Evolutionary conservation across 2,888 invertebrate species (phyloP).

Genomic region (Trissolcus brochymenae): DNA sequence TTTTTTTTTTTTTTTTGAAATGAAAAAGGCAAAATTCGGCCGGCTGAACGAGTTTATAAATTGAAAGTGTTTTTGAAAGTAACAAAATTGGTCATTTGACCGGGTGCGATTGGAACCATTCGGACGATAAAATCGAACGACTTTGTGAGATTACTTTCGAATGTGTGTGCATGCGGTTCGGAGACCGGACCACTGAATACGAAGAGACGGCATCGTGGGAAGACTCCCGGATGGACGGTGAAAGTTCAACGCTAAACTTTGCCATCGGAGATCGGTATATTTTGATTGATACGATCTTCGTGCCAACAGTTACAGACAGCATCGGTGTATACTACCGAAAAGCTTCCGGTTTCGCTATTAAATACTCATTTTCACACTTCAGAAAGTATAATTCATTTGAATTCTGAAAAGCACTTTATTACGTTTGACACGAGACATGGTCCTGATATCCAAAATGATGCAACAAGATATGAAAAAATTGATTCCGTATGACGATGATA

Average conservation of each 20-base stretch:
- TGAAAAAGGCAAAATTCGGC: too few relatives aligned
- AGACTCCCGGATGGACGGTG: conserved; percentile 59
- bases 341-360: conserved; percentile 57
- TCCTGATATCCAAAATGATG: too few relatives aligned
- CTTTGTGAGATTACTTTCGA: conserved; percentile 32
- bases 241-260: conserved; percentile 62
- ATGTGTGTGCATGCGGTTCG: conserved; percentile 25
- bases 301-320: conserved; percentile 49
- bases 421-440: too few relatives aligned
- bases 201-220: conserved; percentile 57
- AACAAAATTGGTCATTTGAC: neutral
- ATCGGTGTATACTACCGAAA: conserved; percentile 22
- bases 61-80: neutral
- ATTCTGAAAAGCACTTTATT: neutral
- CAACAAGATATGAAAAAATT: too few relatives aligned
- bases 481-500: too few relatives aligned
- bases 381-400: neutral
- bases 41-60: too few relatives aligned
- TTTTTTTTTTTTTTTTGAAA: too few relatives aligned
- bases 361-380: neutral
- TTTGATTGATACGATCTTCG: conserved; percentile 59
- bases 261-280: conserved; percentile 57
- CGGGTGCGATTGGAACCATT: conserved; percentile 7
- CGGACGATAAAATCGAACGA: conserved; percentile 33
- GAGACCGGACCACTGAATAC: conserved; percentile 28